Evolutionary conservation across 2,113 vertebrate genomes (phyloP).

Genomic region (Elgaria multicarinata): DNA sequence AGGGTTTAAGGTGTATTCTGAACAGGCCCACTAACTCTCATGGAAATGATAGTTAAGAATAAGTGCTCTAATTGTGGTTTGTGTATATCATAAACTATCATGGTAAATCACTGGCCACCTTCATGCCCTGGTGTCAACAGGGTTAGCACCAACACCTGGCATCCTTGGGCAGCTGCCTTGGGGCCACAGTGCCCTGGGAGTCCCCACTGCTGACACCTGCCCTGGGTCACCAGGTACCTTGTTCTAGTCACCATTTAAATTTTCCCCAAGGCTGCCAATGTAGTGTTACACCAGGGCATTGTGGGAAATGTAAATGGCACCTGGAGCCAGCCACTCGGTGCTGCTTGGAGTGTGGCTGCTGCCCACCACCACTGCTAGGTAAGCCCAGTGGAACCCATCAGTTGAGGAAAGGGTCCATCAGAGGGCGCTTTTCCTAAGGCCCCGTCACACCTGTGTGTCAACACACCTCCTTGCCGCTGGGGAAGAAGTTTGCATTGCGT

Average conservation of each 20-base stretch:
- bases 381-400: background rate
- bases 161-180: background rate
- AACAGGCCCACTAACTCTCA: no score
- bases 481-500: background rate
- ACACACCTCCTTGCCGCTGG: background rate
- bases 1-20: no score
- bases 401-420: background rate
- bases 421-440: background rate
- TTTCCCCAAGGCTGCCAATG: no score
- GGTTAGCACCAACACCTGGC: background rate
- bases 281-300: no score
- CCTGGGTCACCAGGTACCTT: no score
- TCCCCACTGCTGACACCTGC: no score
- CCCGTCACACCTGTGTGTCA: background rate
- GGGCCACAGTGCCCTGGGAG: no score
- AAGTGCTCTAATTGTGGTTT: background rate
- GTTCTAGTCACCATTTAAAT: background rate
- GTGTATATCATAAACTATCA: background rate
- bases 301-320: background rate
- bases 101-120: background rate
- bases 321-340: background rate
- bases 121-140: background rate
- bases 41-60: background rate
- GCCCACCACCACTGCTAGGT: background rate
- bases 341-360: background rate